Evolutionary conservation across 2,113 vertebrate genomes (phyloP), one percentile per base, ranked within the genome.

Genomic region (Gobio gobio): DNA sequence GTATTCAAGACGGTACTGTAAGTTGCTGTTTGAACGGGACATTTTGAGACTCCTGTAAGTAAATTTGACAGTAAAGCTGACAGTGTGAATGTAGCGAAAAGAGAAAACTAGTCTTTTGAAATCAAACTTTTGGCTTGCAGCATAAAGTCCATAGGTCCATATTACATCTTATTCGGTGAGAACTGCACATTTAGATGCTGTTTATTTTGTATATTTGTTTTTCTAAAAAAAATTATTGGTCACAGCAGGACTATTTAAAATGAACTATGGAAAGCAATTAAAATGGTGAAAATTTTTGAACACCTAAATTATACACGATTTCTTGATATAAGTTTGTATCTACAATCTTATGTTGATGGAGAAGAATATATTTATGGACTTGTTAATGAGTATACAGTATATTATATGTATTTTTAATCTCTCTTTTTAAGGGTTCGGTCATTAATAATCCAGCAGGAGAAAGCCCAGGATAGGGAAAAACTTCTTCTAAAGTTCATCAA

Each of bases 401-500:
- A 74, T n/a, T 36, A 40, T 45, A 73, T 18, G 18, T 56, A 26
- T 74, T 73, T 12, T 54, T 33, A 9, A 14, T 22, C 1, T 33
- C 16, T 84, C 10, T 47, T 45, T 73, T 56, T 29, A 92, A 99
- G 97, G 97, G 97, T 99, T 51, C 97, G 97, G 13, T 99, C 97
- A 0, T 94, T 99, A 87, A 97, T 99, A 91, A 99, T 99, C 91
- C 94, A 94, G 13, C 97, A 99, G 92, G 97, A 99, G 86, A 99
- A 98, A 90, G 94, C 96, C 49, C 97, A 98, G 85, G 97, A 98
- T 89, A 89, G 97, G 84, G 97, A 98, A 78, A 95, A 96, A 86
- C 94, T 98, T 56, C 94, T 98, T 43, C 91, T 97, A 0, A 99
- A 98, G 90, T 99, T 99, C 89, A 96, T 99, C 87, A 99, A 99